A percentile compares a stretch with the other conserved stretches of the same genome.
Conservation (phyloP, 1,140 invertebrate species). For the Maconellicoccus hirsutus region DNA sequence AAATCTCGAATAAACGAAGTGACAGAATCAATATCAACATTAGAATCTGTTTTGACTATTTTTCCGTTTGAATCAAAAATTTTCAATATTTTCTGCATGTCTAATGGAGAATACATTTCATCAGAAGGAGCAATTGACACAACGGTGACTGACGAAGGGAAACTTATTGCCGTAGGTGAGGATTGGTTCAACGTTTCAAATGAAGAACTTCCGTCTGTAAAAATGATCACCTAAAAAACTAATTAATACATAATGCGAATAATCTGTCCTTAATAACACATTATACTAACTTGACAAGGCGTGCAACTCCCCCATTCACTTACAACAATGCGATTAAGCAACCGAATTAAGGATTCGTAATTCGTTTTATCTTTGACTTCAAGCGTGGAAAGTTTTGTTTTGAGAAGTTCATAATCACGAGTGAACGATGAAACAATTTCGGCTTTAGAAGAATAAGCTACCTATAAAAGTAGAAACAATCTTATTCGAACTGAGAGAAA, state of each 20-base stretch:
- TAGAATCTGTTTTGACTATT: neutral
- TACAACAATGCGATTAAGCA: slow-evolving; percentile 59
- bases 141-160: slow-evolving; percentile 19
- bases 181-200: neutral
- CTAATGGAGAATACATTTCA: neutral
- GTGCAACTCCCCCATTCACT: slow-evolving; percentile 75
- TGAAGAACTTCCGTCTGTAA: slow-evolving; percentile 60
- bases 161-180: slow-evolving; percentile 38
- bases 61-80: neutral
- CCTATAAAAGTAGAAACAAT: slow-evolving; percentile 35
- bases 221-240: slow-evolving; percentile 46
- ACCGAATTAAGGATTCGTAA: slow-evolving; percentile 61
- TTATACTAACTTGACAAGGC: slow-evolving; percentile 52
- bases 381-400: slow-evolving; percentile 53
- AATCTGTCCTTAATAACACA: neutral
- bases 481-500: neutral
- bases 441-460: slow-evolving; percentile 64
- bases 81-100: neutral
- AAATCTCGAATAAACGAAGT: slow-evolving; percentile 56
- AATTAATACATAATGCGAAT: slow-evolving; percentile 10
- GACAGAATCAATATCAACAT: slow-evolving; percentile 44
- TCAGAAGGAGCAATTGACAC: neutral
- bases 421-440: slow-evolving; percentile 73
- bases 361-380: slow-evolving; percentile 76
- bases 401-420: slow-evolving; percentile 67